These are phyloP conservation scores for Drosophila equinoxialis DNA, from an alignment of 1,140 invertebrate species.

Conservation along the genomic window DNA sequence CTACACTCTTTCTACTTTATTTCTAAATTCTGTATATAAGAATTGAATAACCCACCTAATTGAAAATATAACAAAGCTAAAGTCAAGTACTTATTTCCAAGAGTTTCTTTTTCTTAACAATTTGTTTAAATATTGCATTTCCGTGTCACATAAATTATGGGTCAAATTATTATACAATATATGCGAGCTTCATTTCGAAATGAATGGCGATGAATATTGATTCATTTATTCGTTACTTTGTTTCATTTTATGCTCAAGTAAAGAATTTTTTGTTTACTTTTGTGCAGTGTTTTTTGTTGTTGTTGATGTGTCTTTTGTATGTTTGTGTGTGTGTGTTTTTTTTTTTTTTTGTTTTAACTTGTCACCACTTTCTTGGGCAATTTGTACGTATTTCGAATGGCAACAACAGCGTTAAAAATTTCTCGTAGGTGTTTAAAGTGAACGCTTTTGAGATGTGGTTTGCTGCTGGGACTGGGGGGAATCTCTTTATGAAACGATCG, in stretches of 20 bases:
- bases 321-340: not conserved
- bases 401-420: conserved; percentile 44
- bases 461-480: not conserved
- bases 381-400: conserved; percentile 72
- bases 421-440: conserved; percentile 80
- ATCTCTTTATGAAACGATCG: conserved; percentile 25
- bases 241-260: conserved; percentile 4
- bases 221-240: conserved; percentile 7
- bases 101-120: not conserved
- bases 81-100: too few species aligned
- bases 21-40: too few species aligned
- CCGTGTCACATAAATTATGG: not conserved
- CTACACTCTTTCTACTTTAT: too few species aligned
- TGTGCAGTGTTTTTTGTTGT: conserved; percentile 10
- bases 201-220: not conserved
- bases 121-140: not conserved
- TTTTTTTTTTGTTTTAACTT: conserved; percentile 44
- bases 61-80: too few species aligned
- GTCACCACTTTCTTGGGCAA: conserved; percentile 78
- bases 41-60: too few species aligned
- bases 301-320: conserved; percentile 18
- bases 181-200: not conserved
- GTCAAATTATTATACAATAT: not conserved
- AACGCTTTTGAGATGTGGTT: conserved; percentile 67
- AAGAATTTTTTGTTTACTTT: conserved; percentile 5